Evolutionary conservation across 2,113 vertebrate genomes (phyloP).

Genomic region (Ptyas mucosa): DNA sequence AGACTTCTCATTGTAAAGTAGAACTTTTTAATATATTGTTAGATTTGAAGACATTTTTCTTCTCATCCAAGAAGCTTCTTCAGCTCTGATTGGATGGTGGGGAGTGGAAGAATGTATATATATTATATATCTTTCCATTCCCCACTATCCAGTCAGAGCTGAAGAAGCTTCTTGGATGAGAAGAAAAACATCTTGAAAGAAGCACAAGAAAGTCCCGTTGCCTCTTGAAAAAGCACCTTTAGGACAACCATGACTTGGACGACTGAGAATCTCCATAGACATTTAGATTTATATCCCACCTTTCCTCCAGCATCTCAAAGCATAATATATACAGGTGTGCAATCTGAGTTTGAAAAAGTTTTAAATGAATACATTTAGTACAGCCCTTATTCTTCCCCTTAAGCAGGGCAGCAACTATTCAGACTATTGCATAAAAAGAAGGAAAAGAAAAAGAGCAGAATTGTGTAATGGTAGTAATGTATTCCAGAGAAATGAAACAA

Average conservation of each 20-base stretch:
- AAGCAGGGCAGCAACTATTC: not conserved
- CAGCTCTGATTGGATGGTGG: no score
- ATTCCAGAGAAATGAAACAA: not conserved
- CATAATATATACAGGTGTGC: not conserved
- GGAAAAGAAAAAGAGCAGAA: not conserved
- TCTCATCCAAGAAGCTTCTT: no score
- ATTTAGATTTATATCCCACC: not conserved
- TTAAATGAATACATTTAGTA: not conserved
- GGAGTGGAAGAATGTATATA: no score
- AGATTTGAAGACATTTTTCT: no score
- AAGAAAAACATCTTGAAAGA: no score
- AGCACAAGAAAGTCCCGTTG: no score
- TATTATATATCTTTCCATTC: no score
- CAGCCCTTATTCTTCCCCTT: not conserved
- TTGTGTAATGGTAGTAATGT: not conserved
- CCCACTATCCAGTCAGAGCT: no score
- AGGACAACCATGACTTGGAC: no score
- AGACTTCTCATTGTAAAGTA: not conserved
- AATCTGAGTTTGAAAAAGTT: not conserved
- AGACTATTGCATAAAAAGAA: not conserved
- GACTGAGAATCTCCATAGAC: no score
- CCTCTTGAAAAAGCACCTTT: no score
- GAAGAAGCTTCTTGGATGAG: no score
- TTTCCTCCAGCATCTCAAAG: not conserved
- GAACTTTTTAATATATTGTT: not conserved